Base-by-base conservation (phyloP, 2,797 vertebrate genomes). In the Chaunax sp. region DNA sequence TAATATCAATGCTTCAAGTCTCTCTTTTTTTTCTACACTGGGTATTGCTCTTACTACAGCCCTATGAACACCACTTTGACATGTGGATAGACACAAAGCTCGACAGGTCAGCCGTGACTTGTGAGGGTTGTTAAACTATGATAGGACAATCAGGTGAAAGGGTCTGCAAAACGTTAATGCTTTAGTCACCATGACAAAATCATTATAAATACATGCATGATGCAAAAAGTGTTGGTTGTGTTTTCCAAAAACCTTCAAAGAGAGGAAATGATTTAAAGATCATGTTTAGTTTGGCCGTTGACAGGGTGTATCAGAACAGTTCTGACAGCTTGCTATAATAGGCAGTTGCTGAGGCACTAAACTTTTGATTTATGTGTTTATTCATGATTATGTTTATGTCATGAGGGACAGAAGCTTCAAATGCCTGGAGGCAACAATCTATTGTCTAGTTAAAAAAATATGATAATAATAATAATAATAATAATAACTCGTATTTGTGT, bases 241-340 rank as follows among this genome's bases (percentile, higher is more conserved):
- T 5, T 58, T 53, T 33, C 55, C 37, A 26, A 52, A 61, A 28
- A 46, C 9, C 9, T n/a, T n/a, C n/a, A n/a, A n/a, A n/a, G 6
- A 52, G 10, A 54, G 23, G 20, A 33, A 25, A 60, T 37, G 23
- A 37, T 60, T 15, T 47, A 10, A 52, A 13, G 15, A 64, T 67
- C 20, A 19, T 59, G 2, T 51, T 26, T 16, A 53, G 7, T 60
- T 51, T 35, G 47, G 2, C 19, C 20, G 41, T 28, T 35, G 7
- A 54, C 37, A 37, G 37, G 13, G 11, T 45, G 70, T 18, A 15
- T 56, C 20, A 28, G 54, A 26, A 51, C 14, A 22, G 28, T 59
- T 72, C 37, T 56, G 45, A 76, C 50, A 56, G n/a, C n/a, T n/a
- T n/a, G n/a, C 25, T 59, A 16, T 26, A 53, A 49, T 5, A 53